Evolutionary conservation across 2,888 invertebrate genomes (phyloP).

Genomic region (Deilephila porcellus): DNA sequence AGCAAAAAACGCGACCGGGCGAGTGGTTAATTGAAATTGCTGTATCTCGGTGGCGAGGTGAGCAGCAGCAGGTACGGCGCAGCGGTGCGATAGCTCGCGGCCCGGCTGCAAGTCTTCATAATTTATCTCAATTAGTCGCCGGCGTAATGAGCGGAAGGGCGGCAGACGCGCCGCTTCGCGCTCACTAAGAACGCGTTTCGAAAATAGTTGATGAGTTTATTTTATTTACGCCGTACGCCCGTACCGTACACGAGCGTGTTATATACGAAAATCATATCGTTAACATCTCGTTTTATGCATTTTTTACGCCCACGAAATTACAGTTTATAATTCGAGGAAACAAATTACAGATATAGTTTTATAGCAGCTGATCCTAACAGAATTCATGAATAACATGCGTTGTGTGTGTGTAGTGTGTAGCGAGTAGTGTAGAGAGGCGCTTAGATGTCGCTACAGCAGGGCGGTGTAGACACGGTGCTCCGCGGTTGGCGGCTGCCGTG

Average conservation of each 20-base stretch:
- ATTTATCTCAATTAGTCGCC: slow-evolving; percentile 82
- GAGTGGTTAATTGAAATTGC: slow-evolving; percentile 74
- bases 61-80: slow-evolving; percentile 58
- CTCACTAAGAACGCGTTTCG: slow-evolving; percentile 22
- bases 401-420: background rate
- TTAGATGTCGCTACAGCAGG: slow-evolving; percentile 18
- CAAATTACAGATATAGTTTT: background rate
- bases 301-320: slow-evolving; percentile 12
- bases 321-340: background rate
- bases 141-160: slow-evolving; percentile 78
- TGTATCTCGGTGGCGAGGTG: slow-evolving; percentile 69
- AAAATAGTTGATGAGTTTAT: slow-evolving; percentile 27
- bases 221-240: slow-evolving; percentile 12
- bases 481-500: slow-evolving; percentile 58
- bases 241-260: slow-evolving; percentile 9
- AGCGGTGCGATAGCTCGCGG: slow-evolving; percentile 68
- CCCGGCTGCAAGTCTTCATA: slow-evolving; percentile 75
- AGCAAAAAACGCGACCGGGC: slow-evolving; percentile 55
- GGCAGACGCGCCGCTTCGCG: slow-evolving; percentile 49
- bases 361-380: background rate
- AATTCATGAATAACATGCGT: background rate
- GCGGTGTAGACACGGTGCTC: slow-evolving; percentile 38
- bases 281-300: slow-evolving; percentile 19
- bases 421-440: no score
- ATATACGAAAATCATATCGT: slow-evolving; percentile 16